Evolutionary conservation across 2,797 vertebrate species (phyloP), one percentile per base, ranked within the genome.

Genomic region (Aphelocoma californica): DNA sequence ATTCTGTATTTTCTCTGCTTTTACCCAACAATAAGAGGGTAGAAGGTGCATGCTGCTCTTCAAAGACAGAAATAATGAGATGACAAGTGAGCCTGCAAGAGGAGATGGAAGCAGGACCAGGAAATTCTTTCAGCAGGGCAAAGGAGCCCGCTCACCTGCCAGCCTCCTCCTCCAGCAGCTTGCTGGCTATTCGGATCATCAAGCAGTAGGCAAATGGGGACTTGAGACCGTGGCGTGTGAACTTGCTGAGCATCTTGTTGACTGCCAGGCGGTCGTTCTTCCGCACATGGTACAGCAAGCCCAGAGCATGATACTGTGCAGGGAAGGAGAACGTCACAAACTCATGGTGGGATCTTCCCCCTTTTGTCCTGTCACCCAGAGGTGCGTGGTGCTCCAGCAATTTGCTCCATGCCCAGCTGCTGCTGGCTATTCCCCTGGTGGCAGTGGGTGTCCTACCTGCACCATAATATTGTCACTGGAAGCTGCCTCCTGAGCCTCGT

Each of bases 401-500:
- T 44, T 29, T 44, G 29, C 40, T 72, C 62, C 14, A 13, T 31
- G 13, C 58, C 44, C 61, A 60, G 31, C 20, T 34, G 26, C 40
- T 81, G 47, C 23, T 50, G 60, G 34, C 47, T 88, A 9, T 29
- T 62, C 21, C 31, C 14, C 8, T 48, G 45, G 1, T 40, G 21
- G 25, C 5, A 1, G 18, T 0, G 10, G 18, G 26, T n/a, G 44
- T 54, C 97, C 97, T 95, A 98, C 98, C 97, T 98, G 98, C 48
- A 98, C 98, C 98, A 98, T 98, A 94, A 98, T 97, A 53, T 98
- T 98, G 84, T 98, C 98, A 60, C 98, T 98, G 79, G 98, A 98
- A 29, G 98, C 98, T 4, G 98, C 98, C 81, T 98, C 98, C 87
- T 98, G 98, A 75, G 98, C 98, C 92, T 98, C 98, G 0, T 98